Percentiles rank a stretch among this genome's conserved stretches.
Evolutionary conservation across 1,140 invertebrate species (phyloP).

Genomic region (Cotesia typhae): DNA sequence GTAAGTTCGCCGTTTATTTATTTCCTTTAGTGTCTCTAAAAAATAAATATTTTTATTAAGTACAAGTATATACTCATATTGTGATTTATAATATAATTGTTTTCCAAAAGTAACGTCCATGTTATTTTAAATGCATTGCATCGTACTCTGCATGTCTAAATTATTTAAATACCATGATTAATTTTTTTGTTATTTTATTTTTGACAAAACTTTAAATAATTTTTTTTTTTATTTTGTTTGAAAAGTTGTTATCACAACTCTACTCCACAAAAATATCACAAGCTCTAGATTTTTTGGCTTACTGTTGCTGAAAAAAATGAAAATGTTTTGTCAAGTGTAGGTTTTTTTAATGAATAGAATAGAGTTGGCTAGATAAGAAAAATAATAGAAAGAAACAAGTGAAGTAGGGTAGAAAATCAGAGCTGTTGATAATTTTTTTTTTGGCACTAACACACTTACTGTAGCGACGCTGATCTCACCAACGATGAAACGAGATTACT

Average conservation of each 20-base stretch:
- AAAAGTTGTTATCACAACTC: constrained; percentile 25
- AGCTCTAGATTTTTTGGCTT: constrained; percentile 52
- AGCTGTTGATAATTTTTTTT: constrained; percentile 54
- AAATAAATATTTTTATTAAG: not conserved
- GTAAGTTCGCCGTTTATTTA: constrained; percentile 61
- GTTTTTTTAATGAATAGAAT: not conserved
- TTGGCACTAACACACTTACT: constrained; percentile 63
- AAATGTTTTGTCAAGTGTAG: constrained; percentile 35
- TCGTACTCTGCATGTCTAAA: constrained; percentile 55
- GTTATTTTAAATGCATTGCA: constrained; percentile 47
- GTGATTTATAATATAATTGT: constrained; percentile 33
- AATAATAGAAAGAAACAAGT: not conserved
- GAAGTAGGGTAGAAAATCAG: constrained; percentile 54
- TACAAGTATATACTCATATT: not conserved
- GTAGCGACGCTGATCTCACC: constrained; percentile 66
- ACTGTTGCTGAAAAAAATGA: not conserved
- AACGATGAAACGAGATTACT: constrained; percentile 85
- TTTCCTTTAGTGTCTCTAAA: not conserved
- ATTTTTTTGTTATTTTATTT: constrained; percentile 50
- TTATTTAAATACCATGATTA: constrained; percentile 44
- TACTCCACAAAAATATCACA: constrained; percentile 30
- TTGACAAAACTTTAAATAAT: constrained; percentile 34
- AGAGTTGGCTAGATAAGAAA: not conserved
- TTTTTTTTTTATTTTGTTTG: constrained; percentile 40
- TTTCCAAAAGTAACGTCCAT: constrained; percentile 32